phyloP scores from a whole-genome alignment of 2,888 invertebrate genomes.

The Trichacis sp. region DNA sequence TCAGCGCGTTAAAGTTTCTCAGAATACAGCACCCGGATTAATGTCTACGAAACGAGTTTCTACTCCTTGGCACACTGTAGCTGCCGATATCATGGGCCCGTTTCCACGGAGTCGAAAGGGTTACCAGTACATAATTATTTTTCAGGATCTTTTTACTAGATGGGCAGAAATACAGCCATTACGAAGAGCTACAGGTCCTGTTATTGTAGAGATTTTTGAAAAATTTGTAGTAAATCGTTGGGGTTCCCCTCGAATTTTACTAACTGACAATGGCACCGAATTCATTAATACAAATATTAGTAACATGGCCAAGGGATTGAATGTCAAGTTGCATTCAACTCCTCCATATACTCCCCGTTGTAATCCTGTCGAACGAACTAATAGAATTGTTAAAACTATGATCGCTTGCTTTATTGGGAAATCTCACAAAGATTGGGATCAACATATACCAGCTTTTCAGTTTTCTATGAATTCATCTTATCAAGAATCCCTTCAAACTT shows the following conservation, averaged over 20 bases:
- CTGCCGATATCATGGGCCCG: too few species aligned
- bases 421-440: neutral
- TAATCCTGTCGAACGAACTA: constrained; percentile 13
- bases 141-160: constrained; percentile 26
- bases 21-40: too few species aligned
- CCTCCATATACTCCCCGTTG: constrained; percentile 7
- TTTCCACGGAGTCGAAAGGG: too few species aligned
- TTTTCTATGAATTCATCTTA: constrained; percentile 5
- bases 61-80: too few species aligned
- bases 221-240: constrained; percentile 35
- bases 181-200: constrained; percentile 6
- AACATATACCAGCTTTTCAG: neutral
- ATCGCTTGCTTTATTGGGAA: neutral
- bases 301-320: neutral
- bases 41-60: too few species aligned
- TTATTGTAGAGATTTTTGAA: constrained; percentile 19
- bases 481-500: neutral
- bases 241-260: constrained; percentile 38
- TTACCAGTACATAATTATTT: neutral
- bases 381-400: constrained; percentile 8
- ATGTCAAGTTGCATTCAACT: neutral
- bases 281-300: constrained; percentile 22
- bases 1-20: too few species aligned
- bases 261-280: constrained; percentile 47
- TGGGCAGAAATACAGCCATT: constrained; percentile 20